Conservation (phyloP, 2,797 vertebrate species). For the Melanotaenia pygmaea region DNA sequence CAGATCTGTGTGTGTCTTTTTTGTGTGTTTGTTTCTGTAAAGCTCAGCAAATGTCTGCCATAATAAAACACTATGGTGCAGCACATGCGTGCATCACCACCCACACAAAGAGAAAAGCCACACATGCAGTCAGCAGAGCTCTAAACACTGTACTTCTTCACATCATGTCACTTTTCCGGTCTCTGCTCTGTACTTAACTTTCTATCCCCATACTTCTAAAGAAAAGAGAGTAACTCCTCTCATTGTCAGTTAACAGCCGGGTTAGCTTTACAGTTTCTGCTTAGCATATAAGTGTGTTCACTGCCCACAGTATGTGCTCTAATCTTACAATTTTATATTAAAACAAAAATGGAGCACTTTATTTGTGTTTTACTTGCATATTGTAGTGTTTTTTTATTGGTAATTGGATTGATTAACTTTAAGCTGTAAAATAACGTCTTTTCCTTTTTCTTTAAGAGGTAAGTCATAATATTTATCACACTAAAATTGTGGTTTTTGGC, state of each 20-base stretch:
- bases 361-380: background rate
- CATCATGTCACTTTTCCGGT: background rate
- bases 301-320: constrained; percentile 1
- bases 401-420: background rate
- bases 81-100: constrained; percentile 31
- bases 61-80: constrained; percentile 69
- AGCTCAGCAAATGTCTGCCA: constrained; percentile 68
- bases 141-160: constrained; percentile 7
- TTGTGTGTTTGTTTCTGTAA: constrained; percentile 61
- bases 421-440: background rate
- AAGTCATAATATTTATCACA: background rate
- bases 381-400: background rate
- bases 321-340: constrained; percentile 2
- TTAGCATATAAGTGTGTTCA: background rate
- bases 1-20: constrained; percentile 18
- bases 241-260: too few relatives aligned
- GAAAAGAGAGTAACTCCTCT: background rate
- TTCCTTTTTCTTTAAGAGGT: too few relatives aligned
- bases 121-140: constrained; percentile 29
- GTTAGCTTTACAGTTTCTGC: too few relatives aligned
- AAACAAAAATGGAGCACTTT: background rate
- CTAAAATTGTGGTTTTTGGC: background rate
- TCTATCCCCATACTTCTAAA: background rate
- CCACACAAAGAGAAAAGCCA: constrained; percentile 37
- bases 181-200: background rate